Conservation (phyloP, 2,888 invertebrate species). For the Chrysolina oricalcia region DNA sequence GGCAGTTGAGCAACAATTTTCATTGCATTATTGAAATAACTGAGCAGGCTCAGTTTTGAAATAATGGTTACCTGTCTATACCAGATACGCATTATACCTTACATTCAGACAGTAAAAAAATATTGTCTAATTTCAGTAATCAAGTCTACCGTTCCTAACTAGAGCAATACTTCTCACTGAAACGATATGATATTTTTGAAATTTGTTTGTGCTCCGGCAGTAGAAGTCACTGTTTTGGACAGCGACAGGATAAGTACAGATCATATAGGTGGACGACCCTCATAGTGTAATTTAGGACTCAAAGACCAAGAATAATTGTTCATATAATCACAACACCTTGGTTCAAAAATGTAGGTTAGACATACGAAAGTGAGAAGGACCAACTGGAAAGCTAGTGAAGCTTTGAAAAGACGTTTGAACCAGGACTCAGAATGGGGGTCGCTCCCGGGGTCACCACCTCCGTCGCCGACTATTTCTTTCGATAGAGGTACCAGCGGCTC, state of each 20-base stretch:
- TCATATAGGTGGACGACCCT: conserved; percentile 88
- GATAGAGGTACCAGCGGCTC: conserved; percentile 49
- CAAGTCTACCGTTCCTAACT: neutral
- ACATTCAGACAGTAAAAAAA: neutral
- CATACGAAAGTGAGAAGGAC: conserved; percentile 83
- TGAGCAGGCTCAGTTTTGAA: too few relatives aligned
- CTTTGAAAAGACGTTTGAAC: conserved; percentile 82
- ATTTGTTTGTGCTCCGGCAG: neutral
- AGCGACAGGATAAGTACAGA: conserved; percentile 47
- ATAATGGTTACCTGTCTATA: too few relatives aligned
- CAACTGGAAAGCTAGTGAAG: conserved; percentile 85
- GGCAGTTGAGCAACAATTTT: too few relatives aligned
- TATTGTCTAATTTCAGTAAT: neutral
- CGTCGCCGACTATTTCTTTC: conserved; percentile 66
- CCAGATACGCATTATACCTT: too few relatives aligned
- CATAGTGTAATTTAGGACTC: conserved; percentile 86
- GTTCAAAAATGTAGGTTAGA: conserved; percentile 83
- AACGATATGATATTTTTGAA: neutral
- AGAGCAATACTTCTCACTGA: neutral
- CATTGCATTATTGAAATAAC: too few relatives aligned
- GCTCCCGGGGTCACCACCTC: conserved; percentile 76
- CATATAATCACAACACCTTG: conserved; percentile 85
- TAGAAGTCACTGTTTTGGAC: neutral
- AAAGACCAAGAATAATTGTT: conserved; percentile 84
- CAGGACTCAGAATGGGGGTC: conserved; percentile 73